phyloP scores from a whole-genome alignment of 2,797 vertebrate genomes.

The Myotis planiceps region DNA sequence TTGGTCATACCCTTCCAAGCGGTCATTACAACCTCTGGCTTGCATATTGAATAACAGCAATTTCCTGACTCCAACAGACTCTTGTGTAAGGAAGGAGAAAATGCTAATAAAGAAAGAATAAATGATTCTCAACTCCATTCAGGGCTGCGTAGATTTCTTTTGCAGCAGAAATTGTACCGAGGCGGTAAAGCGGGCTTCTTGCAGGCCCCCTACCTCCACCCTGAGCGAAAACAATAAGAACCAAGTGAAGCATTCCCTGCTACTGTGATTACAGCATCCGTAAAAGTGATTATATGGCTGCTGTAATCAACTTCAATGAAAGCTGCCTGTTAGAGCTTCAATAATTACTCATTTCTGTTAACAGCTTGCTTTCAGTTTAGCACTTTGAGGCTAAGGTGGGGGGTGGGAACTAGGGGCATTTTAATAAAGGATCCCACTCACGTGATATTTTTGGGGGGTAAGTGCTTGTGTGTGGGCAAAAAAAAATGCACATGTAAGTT shows the following conservation, averaged over 20 bases:
- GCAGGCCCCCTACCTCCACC: conserved; percentile 90
- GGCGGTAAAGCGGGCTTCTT: conserved; percentile 88
- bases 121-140: conserved; percentile 90
- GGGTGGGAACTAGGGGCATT: conserved; percentile 76
- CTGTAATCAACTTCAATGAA: conserved; percentile 93
- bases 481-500: conserved; percentile 88
- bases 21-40: conserved; percentile 92
- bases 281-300: conserved; percentile 93
- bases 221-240: conserved; percentile 91
- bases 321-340: conserved; percentile 93
- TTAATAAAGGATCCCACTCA: conserved; percentile 89
- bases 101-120: conserved; percentile 92
- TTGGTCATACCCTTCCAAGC: conserved; percentile 90
- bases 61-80: conserved; percentile 91
- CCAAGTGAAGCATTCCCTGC: conserved; percentile 91
- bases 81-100: conserved; percentile 89
- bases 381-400: conserved; percentile 88
- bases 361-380: conserved; percentile 91
- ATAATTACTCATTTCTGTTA: conserved; percentile 94
- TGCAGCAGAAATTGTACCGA: conserved; percentile 89
- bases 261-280: conserved; percentile 92
- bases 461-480: conserved; percentile 90
- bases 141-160: conserved; percentile 90
- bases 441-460: conserved; percentile 86
- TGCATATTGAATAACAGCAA: conserved; percentile 91